Evolutionary conservation across 2,113 vertebrate genomes (phyloP), one percentile per base, ranked within the genome.

Genomic region (Strix uralensis): DNA sequence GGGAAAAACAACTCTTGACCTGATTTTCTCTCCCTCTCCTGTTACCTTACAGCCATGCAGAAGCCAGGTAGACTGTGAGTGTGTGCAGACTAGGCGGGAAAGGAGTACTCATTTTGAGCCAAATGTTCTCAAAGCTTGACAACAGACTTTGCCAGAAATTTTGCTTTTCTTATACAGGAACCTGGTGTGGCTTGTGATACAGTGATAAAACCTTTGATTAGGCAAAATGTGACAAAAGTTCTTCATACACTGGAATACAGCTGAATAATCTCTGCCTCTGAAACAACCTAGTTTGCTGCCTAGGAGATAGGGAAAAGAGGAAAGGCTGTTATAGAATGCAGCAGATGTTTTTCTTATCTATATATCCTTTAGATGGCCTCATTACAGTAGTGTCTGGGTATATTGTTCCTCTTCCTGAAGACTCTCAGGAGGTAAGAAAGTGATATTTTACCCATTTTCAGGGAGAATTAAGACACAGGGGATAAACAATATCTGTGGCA

Each of bases 301-400:
- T 92, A 88, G 88, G 79, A 90, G 95, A 95, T 18, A n/a, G 42
- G 22, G 26, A 66, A 86, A 92, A 93, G 74, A 95, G 88, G 71
- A 92, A 93, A 93, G 52, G 30, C 54, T 82, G 55, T 79, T 85
- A 67, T 1, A 63, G 86, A 86, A 84, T 36, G 55, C 47, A 94
- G 51, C 66, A 95, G 90, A 80, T 88, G 74, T 94, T 97, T 92
- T 95, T 66, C 94, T 96, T 96, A 94, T 86, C 79, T 94, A 10
- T 80, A 51, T 82, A 72, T 87, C 66, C 44, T 93, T 93, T 61
- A 96, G 77, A 85, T 81, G 51, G 54, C 74, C 87, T 94, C 74
- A 62, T 90, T 94, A 88, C 22, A 47, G 92, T 58, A 58, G 17
- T 32, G 34, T 62, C 82, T 86, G 66, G 4, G 20, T 66, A 83